Evolutionary conservation across 2,113 vertebrate species (phyloP), one percentile per base, ranked within the genome.

Genomic region (Pristiophorus japonicus): DNA sequence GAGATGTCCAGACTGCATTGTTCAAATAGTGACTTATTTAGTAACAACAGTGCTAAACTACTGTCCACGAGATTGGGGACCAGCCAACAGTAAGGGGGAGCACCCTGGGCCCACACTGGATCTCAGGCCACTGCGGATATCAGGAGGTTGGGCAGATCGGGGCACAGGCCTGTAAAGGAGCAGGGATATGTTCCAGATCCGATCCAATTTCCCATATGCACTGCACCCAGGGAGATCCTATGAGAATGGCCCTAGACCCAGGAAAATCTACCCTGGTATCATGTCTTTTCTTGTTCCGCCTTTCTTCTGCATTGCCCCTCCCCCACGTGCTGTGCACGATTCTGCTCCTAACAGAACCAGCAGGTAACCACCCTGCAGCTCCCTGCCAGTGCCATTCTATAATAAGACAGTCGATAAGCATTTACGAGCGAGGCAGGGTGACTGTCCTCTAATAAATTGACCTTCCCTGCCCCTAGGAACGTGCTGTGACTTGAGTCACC

Each of bases 11-110:
- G 6, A 92, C 78, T 92, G 59, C 16, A 92, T 38, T 92, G 59
- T 92, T 63, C 55, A 22, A n/a, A 63, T 63, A 63, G 34, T 91
- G 88, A 91, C 88, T 62, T 34, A 38, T 92, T 81, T 92, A 34
- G 88, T 92, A 92, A 92, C 59, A 92, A 92, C 59, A 22, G 18
- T 63, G 34, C n/a, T 92, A 92, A 92, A 92, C 88, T 63, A 38
- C 59, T 92, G 59, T 65, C n/a, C 59, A 63, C 0, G 2, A 63
- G 51, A 38, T n/a, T 11, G 7, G 16, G 55, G n/a, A 30, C 51
- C 47, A 59, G 87, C 87, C 20, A 81, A 7, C 87, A 91, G n/a
- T n/a, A n/a, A n/a, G n/a, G n/a, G n/a, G n/a, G n/a, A n/a, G n/a
- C n/a, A n/a, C n/a, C n/a, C n/a, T n/a, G n/a, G n/a, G n/a, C n/a